Conservation (phyloP, 2,888 invertebrate genomes). For the Urechis unicinctus region DNA sequence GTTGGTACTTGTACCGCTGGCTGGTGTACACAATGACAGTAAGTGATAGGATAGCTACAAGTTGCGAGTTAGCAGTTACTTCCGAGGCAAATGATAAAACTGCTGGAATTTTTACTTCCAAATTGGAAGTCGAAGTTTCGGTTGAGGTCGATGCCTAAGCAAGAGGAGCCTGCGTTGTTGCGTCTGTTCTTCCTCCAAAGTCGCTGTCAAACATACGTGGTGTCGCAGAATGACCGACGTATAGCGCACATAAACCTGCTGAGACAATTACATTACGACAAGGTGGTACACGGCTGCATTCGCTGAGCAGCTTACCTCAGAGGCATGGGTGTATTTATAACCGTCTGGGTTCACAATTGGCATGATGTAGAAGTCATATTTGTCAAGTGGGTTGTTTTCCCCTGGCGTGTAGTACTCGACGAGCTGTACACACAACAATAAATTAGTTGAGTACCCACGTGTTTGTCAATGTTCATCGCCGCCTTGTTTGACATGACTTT, state of each 20-base stretch:
- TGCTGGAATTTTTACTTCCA: neutral
- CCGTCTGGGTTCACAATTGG: neutral
- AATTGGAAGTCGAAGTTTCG: neutral
- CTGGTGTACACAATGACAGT: too few relatives aligned
- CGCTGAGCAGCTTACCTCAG: too few relatives aligned
- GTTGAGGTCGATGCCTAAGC: neutral
- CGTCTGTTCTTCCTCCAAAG: neutral
- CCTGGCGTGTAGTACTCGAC: neutral
- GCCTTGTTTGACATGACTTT: too few relatives aligned
- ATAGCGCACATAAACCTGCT: too few relatives aligned
- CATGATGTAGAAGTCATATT: neutral
- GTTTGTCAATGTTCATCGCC: too few relatives aligned
- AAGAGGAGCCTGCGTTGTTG: neutral
- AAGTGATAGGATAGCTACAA: too few relatives aligned
- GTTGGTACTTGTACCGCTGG: neutral
- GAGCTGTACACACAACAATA: neutral
- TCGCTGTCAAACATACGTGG: neutral
- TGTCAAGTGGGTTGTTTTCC: neutral
- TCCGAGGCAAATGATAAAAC: neutral
- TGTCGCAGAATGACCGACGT: too few relatives aligned
- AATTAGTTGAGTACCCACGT: too few relatives aligned
- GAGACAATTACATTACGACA: too few relatives aligned
- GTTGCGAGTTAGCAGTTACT: neutral
- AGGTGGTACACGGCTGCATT: too few relatives aligned
- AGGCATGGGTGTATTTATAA: neutral